Evolutionary conservation across 2,888 invertebrate species (phyloP).

Genomic region (Rotaria sp.): DNA sequence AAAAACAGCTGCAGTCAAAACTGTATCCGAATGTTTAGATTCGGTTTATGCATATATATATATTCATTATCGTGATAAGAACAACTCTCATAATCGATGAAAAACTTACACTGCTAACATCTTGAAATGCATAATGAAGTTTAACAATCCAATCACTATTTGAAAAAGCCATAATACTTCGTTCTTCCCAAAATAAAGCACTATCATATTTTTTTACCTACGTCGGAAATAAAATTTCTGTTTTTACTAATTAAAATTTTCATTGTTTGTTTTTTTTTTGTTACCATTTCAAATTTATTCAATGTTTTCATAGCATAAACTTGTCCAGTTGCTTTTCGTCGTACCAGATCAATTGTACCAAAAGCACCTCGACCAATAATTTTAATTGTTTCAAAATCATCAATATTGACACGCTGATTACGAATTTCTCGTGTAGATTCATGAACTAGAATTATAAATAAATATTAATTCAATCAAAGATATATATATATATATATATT

Average conservation of each 20-base stretch:
- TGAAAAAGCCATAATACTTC: slow-evolving; percentile 98
- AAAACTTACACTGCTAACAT: slow-evolving; percentile 62
- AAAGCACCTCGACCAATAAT: slow-evolving; percentile 96
- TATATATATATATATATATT: neutral
- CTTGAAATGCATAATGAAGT: slow-evolving; percentile 97
- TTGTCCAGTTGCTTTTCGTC: slow-evolving; percentile 69
- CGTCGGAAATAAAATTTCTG: slow-evolving; percentile 42
- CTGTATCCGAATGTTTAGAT: too few species aligned
- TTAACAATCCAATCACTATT: slow-evolving; percentile 97
- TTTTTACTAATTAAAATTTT: too few species aligned
- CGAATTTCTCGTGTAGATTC: slow-evolving; percentile 29
- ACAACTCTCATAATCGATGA: too few species aligned
- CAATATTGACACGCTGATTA: slow-evolving; percentile 35
- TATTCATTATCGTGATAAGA: too few species aligned
- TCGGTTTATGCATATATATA: too few species aligned
- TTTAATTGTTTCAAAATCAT: slow-evolving; percentile 87
- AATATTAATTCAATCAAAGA: neutral
- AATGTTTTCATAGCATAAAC: slow-evolving; percentile 98
- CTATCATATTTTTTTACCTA: slow-evolving; percentile 93
- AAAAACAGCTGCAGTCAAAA: too few species aligned
- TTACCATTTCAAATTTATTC: slow-evolving; percentile 93
- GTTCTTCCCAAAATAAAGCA: slow-evolving; percentile 99
- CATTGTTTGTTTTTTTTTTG: slow-evolving; percentile 39
- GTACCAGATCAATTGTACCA: slow-evolving; percentile 91
- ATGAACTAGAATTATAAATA: slow-evolving; percentile 29